Conservation (phyloP, 1,140 invertebrate genomes). For the Euura lappo region DNA sequence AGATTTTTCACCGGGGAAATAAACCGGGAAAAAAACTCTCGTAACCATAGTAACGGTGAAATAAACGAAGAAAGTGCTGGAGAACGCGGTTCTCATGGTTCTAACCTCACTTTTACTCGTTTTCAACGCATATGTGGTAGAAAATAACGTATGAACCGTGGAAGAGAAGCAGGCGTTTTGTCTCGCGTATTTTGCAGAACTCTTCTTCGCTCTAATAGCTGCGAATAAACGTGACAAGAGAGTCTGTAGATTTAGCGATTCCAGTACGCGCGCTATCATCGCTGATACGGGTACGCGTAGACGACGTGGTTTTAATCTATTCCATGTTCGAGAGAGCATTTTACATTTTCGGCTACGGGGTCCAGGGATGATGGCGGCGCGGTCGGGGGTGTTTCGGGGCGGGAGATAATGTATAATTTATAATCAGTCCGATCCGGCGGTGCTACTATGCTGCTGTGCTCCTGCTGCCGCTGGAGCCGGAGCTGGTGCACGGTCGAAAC, state of each 20-base stretch:
- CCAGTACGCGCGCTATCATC: background rate
- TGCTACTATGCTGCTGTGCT: constrained; percentile 22
- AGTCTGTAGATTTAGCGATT: background rate
- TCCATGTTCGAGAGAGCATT: constrained; percentile 2
- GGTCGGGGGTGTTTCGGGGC: background rate
- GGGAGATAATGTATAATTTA: constrained; percentile 62
- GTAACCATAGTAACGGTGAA: no score
- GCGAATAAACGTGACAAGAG: no score
- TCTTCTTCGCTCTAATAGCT: no score
- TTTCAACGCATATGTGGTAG: no score
- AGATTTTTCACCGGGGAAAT: no score
- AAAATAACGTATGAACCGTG: no score
- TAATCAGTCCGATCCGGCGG: constrained; percentile 57
- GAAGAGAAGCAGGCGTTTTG: no score
- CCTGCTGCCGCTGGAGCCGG: background rate
- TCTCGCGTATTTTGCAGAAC: no score
- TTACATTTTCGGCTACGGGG: background rate
- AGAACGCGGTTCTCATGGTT: no score
- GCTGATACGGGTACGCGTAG: background rate
- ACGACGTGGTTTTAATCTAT: constrained; percentile 1
- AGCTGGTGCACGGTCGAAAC: background rate
- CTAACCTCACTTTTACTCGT: no score
- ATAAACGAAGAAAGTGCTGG: no score
- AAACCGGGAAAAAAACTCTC: no score
- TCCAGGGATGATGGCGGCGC: background rate